These are phyloP conservation scores for Pogonomyrmex californicus DNA, from an alignment of 1,140 invertebrate genomes.

Conservation along the genomic window DNA sequence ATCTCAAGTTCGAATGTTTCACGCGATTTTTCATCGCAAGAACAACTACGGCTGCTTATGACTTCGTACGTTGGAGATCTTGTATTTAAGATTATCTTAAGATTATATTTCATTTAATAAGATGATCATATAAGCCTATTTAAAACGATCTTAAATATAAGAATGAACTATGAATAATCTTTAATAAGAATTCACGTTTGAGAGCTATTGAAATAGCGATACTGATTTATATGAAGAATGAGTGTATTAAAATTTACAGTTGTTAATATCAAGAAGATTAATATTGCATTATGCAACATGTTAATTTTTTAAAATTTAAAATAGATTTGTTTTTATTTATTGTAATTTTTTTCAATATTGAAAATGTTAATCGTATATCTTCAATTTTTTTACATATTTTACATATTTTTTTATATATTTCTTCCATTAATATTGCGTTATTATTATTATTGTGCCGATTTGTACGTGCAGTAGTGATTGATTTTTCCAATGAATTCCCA, in stretches of 20 bases:
- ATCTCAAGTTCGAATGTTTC: neutral
- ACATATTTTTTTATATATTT: neutral
- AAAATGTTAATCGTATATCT: neutral
- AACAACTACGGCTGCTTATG: neutral
- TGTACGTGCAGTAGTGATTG: neutral
- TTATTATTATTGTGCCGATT: neutral
- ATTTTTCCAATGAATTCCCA: slow-evolving; percentile 42
- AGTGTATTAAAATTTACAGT: neutral
- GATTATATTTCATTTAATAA: no score
- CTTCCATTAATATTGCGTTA: neutral
- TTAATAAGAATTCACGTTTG: neutral
- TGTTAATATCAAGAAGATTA: neutral
- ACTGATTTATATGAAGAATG: neutral
- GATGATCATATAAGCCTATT: no score
- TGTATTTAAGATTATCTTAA: no score
- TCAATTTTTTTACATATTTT: no score
- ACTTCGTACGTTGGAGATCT: neutral
- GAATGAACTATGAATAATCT: no score
- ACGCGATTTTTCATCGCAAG: neutral
- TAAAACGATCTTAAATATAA: no score
- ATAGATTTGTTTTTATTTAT: neutral
- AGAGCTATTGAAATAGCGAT: neutral
- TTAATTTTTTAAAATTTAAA: no score
- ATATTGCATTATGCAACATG: neutral
- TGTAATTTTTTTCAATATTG: slow-evolving; percentile 3